Percentiles rank a stretch among this genome's conserved stretches.
Conservation (phyloP, 1,140 invertebrate species). For the Drosophila bipectinata region DNA sequence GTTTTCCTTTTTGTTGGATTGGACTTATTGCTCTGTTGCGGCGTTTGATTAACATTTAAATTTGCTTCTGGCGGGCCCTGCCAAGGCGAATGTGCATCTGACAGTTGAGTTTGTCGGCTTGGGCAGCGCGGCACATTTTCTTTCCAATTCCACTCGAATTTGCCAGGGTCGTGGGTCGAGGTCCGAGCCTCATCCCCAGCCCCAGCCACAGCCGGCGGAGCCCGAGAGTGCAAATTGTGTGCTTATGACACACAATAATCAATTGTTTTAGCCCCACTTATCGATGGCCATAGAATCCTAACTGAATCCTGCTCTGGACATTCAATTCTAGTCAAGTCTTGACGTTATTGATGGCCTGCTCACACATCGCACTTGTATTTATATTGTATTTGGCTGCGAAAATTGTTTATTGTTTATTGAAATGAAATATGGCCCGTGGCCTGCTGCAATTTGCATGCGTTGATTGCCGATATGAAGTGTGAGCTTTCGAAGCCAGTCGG, state of each 20-base stretch:
- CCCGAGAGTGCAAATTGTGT: slow-evolving; percentile 43
- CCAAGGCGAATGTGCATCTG: slow-evolving; percentile 58
- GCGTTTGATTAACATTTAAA: slow-evolving; percentile 80
- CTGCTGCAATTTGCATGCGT: slow-evolving; percentile 65
- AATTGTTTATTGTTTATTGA: slow-evolving; percentile 76
- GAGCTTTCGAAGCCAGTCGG: slow-evolving; percentile 18
- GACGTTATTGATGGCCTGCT: slow-evolving; percentile 37
- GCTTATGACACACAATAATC: slow-evolving; percentile 80
- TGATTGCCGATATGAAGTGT: slow-evolving; percentile 66
- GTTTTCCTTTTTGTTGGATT: slow-evolving; percentile 10
- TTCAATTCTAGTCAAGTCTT: slow-evolving; percentile 19
- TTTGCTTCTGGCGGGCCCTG: slow-evolving; percentile 62
- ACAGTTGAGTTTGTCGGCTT: slow-evolving; percentile 55
- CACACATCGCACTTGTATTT: slow-evolving; percentile 16
- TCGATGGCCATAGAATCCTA: slow-evolving; percentile 34
- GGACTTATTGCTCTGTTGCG: slow-evolving; percentile 43
- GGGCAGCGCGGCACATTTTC: slow-evolving; percentile 39
- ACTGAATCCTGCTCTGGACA: slow-evolving; percentile 29
- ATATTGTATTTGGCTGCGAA: slow-evolving; percentile 59
- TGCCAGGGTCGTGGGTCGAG: slow-evolving; percentile 6
- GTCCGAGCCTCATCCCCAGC: background rate
- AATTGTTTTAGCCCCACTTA: slow-evolving; percentile 70
- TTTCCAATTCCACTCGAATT: slow-evolving; percentile 45
- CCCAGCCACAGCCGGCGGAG: background rate
- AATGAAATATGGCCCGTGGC: slow-evolving; percentile 58